Evolutionary conservation across 2,113 vertebrate genomes (phyloP), one percentile per base, ranked within the genome.

Genomic region (Ibidorhyncha struthersii): DNA sequence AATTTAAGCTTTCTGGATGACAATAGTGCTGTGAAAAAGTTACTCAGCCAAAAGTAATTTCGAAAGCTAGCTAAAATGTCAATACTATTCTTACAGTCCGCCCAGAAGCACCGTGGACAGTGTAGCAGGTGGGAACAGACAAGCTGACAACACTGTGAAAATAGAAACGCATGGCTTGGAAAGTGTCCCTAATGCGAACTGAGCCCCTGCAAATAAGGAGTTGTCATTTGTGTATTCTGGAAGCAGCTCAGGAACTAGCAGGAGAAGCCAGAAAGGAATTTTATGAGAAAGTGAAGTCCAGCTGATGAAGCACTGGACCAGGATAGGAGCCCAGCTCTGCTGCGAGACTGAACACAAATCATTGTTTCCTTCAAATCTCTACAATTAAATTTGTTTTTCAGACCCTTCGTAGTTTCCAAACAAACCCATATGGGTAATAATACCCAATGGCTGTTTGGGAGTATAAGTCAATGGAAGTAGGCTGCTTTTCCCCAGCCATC

Each of bases 401-500:
- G 41, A 21, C 43, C 19, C 19, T 34, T 56, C 17, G 25, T 26
- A 41, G 45, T 23, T 76, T 56, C 70, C 70, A 70, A 0, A 29
- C 47, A 70, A 70, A 29, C 18, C 32, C 30, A 2, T 25, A 4
- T 2, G 9, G 47, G 12, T 36, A 27, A 18, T 32, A 55, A 23
- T 2, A 27, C 25, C 34, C 45, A 53, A 6, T 3, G 34, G 27
- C 29, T 32, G 13, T 21, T 36, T 23, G 22, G 62, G 53, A n/a
- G 34, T 4, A 2, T 2, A 21, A 36, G 21, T 4, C 47, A 9
- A 6, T 2, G 20, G 40, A 69, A 55, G 22, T 1, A 3, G 3
- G 2, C n/a, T 27, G 76, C 77, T 56, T 21, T 49, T 56, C 55
- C 63, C 47, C 71, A 76, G 19, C 30, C 32, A 32, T 3, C 63